Evolutionary conservation across 1,140 invertebrate genomes (phyloP), one percentile per base, ranked within the genome.

Genomic region (Hirudo medicinalis): DNA sequence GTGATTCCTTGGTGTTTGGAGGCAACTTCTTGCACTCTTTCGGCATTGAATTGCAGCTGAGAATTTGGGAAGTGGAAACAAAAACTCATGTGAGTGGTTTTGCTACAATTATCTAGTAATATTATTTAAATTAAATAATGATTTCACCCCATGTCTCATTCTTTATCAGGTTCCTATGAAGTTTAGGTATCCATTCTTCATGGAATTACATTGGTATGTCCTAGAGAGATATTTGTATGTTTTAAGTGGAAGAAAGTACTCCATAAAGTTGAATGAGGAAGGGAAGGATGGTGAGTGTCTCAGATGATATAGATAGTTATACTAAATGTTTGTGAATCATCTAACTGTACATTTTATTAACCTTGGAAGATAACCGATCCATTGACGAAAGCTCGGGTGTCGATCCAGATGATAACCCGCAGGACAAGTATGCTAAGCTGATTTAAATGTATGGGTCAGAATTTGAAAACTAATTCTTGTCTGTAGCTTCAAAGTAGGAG

Each of bases 151-250:
- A 4, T 57, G 54, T 43, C 49, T 54, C n/a, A 67, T 72, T n/a
- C 53, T 73, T 72, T 77, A 79, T 19, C 80, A 91, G 88, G 91
- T 98, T 43, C 92, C 92, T 2, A 89, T 93, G 76, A 97, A 97
- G 84, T 97, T 96, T 83, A 87, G 94, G 0, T 98, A 97, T 82
- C 94, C 94, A 20, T 97, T 95, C 82, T 97, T 94, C 81, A 93
- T 90, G 8, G 94, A 97, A 84, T 95, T 97, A 88, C 83, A 95
- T 29, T 98, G 94, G 94, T 98, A 98, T 82, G 93, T 97, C 2
- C 82, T 97, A 54, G 92, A 94, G 77, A 86, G 91, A 53, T 97
- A 97, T 81, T 91, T 97, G 5, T 87, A 89, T 76, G 90, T 91
- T 67, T 81, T 97, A 20, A 83, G 94, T 40, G 92, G 92, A 0